These are phyloP conservation scores for Phyllostomus hastatus DNA, from an alignment of 2,113 vertebrate genomes.

Conservation along the genomic window DNA sequence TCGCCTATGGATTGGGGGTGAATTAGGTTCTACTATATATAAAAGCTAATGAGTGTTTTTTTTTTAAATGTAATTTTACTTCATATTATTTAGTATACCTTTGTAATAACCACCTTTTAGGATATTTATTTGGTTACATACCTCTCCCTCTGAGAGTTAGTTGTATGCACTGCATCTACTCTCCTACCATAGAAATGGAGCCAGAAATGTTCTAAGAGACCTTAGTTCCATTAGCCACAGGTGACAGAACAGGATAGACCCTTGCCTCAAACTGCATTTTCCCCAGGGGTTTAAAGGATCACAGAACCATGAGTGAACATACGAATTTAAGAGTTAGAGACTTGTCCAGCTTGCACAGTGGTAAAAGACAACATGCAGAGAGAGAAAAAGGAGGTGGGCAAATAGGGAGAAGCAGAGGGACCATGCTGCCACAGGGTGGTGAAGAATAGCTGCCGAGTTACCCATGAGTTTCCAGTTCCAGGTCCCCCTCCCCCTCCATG, in stretches of 20 bases:
- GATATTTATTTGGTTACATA: background rate
- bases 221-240: background rate
- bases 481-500: background rate
- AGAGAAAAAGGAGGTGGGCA: background rate
- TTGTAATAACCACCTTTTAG: background rate
- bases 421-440: background rate
- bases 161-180: background rate
- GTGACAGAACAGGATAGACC: background rate
- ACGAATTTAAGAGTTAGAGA: constrained; percentile 8
- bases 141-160: background rate
- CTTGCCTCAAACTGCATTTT: background rate
- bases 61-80: background rate
- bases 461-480: background rate
- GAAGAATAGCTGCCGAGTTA: background rate
- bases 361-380: constrained; percentile 20
- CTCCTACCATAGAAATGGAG: background rate
- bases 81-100: background rate
- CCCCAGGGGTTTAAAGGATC: background rate
- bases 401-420: background rate
- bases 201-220: background rate
- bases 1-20: background rate
- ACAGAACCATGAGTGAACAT: constrained; percentile 30
- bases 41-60: background rate
- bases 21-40: background rate
- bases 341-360: background rate